A percentile compares a stretch with the other conserved stretches of the same genome.
These are phyloP conservation scores for Syrmaticus mikado DNA, from an alignment of 2,113 vertebrate genomes.

Conservation along the genomic window DNA sequence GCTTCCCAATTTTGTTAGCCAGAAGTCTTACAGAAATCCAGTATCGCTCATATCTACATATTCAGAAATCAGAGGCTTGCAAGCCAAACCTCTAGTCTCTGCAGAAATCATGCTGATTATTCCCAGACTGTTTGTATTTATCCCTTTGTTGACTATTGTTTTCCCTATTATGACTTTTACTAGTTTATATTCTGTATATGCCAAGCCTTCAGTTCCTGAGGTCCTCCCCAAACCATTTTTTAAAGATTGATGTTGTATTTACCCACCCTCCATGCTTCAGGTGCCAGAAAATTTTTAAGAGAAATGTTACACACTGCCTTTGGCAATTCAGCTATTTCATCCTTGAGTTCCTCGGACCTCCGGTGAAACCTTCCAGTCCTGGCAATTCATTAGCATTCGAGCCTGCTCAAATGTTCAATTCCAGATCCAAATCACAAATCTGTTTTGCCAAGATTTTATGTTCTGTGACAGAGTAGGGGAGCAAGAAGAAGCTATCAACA, in stretches of 20 bases:
- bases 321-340: slow-evolving; percentile 33
- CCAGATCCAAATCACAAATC: neutral
- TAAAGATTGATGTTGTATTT: slow-evolving; percentile 17
- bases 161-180: neutral
- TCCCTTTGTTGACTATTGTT: neutral
- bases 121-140: neutral
- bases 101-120: neutral
- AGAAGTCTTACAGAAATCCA: neutral
- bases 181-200: neutral
- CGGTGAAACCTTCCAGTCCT: slow-evolving; percentile 45
- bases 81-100: neutral
- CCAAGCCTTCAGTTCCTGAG: neutral
- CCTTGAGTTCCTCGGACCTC: slow-evolving; percentile 44
- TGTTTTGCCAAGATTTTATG: neutral
- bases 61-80: neutral
- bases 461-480: neutral
- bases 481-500: neutral
- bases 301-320: slow-evolving; percentile 4
- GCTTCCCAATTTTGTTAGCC: neutral
- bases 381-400: neutral
- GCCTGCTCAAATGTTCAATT: neutral
- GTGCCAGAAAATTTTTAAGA: slow-evolving; percentile 14
- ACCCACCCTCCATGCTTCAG: neutral
- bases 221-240: neutral
- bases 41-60: neutral